A percentile compares a stretch with the other conserved stretches of the same genome.
These are phyloP conservation scores for Nicator chloris DNA, from an alignment of 2,113 vertebrate species.

Conservation along the genomic window DNA sequence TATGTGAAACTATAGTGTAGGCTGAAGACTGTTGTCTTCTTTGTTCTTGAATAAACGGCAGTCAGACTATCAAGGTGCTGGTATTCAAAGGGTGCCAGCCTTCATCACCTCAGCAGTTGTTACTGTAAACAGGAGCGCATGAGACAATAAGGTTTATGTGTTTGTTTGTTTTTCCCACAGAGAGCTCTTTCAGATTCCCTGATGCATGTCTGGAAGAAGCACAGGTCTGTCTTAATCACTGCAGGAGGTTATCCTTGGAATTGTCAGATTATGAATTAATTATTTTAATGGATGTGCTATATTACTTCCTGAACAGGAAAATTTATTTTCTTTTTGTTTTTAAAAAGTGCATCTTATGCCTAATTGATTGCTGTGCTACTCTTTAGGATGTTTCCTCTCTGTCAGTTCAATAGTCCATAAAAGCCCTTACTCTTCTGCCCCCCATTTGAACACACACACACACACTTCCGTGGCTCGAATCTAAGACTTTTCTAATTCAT, in stretches of 20 bases:
- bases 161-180: not conserved
- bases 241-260: not conserved
- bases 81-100: not conserved
- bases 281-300: not conserved
- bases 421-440: not conserved
- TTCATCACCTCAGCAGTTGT: not conserved
- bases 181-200: not conserved
- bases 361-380: not conserved
- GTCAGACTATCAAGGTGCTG: not conserved
- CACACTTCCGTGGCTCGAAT: not conserved
- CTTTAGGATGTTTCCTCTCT: not conserved
- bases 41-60: not conserved
- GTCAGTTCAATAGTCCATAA: not conserved
- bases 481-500: not conserved
- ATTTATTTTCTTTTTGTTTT: not conserved
- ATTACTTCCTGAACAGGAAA: not conserved
- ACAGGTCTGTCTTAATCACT: not conserved
- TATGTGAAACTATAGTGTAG: rapidly evolving
- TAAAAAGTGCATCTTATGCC: not conserved
- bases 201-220: not conserved
- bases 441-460: not conserved
- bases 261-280: not conserved
- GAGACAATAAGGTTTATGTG: not conserved
- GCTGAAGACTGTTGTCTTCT: not conserved
- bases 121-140: not conserved